Evolutionary conservation across 2,797 vertebrate genomes (phyloP).

Genomic region (Fistularia tabacaria): DNA sequence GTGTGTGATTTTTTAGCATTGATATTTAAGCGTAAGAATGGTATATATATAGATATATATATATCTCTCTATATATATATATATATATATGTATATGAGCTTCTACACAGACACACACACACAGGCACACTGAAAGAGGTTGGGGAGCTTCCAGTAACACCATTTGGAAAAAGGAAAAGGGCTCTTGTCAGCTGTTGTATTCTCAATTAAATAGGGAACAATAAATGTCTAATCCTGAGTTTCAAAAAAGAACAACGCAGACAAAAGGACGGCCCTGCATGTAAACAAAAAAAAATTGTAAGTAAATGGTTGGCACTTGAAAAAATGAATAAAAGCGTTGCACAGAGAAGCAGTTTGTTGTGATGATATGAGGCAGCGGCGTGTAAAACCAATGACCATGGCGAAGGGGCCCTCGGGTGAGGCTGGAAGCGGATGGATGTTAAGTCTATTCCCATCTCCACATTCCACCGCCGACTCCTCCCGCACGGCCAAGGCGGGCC

Average conservation of each 20-base stretch:
- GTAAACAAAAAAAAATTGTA: neutral
- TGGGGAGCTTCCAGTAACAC: too few species aligned
- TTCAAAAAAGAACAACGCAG: too few species aligned
- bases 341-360: neutral
- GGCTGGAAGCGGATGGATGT: slow-evolving; percentile 30
- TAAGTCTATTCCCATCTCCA: slow-evolving; percentile 33
- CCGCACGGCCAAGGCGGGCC: slow-evolving; percentile 47
- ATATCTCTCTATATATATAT: too few species aligned
- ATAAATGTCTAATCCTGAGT: too few species aligned
- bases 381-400: slow-evolving; percentile 42
- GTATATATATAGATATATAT: too few species aligned
- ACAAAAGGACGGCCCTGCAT: too few species aligned
- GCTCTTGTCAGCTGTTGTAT: too few species aligned
- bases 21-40: too few species aligned
- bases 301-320: neutral
- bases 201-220: too few species aligned
- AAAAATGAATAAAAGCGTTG: neutral
- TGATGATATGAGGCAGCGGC: slow-evolving; percentile 29
- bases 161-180: too few species aligned
- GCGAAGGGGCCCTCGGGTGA: slow-evolving; percentile 23
- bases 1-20: too few species aligned
- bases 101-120: neutral
- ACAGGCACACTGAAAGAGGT: neutral
- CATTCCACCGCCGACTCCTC: slow-evolving; percentile 38
- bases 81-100: neutral